Percentiles rank a stretch among this genome's conserved stretches.
phyloP scores from a whole-genome alignment of 2,113 vertebrate species.

The Oxyura jamaicensis region DNA sequence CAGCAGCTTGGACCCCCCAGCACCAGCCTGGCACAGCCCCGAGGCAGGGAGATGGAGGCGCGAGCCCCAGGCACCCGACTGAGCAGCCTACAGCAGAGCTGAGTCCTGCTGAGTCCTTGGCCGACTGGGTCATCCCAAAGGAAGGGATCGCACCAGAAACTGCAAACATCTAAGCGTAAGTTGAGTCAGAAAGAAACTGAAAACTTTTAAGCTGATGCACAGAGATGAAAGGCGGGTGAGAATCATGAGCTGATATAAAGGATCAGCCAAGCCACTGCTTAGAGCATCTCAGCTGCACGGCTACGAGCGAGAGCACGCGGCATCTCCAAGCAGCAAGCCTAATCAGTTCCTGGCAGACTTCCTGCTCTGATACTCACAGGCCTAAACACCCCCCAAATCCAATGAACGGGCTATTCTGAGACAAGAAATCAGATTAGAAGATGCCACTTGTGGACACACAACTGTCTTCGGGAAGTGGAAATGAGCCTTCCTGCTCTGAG shows the following conservation, averaged over 20 bases:
- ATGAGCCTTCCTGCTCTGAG: slow-evolving; percentile 35
- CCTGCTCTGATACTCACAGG: slow-evolving; percentile 2
- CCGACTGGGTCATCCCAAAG: not conserved
- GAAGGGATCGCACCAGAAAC: not conserved
- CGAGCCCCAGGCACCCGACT: not conserved
- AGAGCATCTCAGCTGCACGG: not conserved
- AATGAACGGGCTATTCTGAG: not conserved
- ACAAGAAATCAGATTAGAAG: slow-evolving; percentile 48
- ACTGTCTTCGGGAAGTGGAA: slow-evolving; percentile 43
- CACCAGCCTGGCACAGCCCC: not conserved
- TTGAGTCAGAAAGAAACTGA: not conserved
- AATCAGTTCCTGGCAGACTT: not conserved
- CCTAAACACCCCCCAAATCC: slow-evolving; percentile 20
- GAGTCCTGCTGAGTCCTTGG: not conserved
- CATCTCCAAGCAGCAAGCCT: not conserved
- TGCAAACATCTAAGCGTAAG: not conserved
- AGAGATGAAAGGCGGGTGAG: not conserved
- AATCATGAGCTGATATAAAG: not conserved
- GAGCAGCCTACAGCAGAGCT: not conserved
- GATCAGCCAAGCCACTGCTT: not conserved
- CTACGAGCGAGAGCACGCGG: not conserved
- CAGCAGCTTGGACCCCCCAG: not conserved
- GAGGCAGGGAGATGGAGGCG: rapidly evolving
- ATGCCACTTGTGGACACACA: not conserved
- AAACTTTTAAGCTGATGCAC: not conserved